Base-by-base conservation (phyloP, 1,140 invertebrate species). In the Neodiprion lecontei region DNA sequence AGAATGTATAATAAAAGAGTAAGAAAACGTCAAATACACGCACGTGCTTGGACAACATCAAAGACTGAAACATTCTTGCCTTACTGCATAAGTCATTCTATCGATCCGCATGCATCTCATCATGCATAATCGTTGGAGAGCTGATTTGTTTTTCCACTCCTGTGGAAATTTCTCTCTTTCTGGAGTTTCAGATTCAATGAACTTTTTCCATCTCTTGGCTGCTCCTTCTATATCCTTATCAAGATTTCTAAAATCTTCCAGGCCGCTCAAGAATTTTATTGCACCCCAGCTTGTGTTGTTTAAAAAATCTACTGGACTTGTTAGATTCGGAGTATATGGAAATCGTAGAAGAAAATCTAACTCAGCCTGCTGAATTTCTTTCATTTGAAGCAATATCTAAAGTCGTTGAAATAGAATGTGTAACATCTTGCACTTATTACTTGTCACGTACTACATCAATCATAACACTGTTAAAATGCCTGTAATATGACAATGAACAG, bases 101-200 rank as follows among this genome's bases (percentile, higher is more conserved):
- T 98, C 97, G 0, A 96, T 94, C 76, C 97, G 88, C 28, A 98
- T 86, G 8, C 96, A 96, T 73, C 97, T 88, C 91, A 99, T 93
- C 82, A 99, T 98, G 84, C 97, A 98, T 1, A 99, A 88, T 82
- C 94, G 92, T 84, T 98, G 97, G 7, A 99, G 86, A 0, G 95
- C 90, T 0, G 92, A 92, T 86, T 97, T 98, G 82, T 96, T 96
- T 85, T 98, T 99, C 97, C 97, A 99, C 80, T 99, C 97, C 76
- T 97, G 96, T 0, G 97, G 97, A 77, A 98, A 93, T 85, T 97
- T 97, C 84, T 98, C 97, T 83, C 94, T 93, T 86, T 99, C 97
- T 0, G 97, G 97, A 65, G 91, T 93, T 86, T 98, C 97, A 69
- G 94, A 95, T 79, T 98, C 96, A 8, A 97, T 93, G 82, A 97